Conservation (phyloP, 1,140 invertebrate species). For the Anoplolepis gracilipes region DNA sequence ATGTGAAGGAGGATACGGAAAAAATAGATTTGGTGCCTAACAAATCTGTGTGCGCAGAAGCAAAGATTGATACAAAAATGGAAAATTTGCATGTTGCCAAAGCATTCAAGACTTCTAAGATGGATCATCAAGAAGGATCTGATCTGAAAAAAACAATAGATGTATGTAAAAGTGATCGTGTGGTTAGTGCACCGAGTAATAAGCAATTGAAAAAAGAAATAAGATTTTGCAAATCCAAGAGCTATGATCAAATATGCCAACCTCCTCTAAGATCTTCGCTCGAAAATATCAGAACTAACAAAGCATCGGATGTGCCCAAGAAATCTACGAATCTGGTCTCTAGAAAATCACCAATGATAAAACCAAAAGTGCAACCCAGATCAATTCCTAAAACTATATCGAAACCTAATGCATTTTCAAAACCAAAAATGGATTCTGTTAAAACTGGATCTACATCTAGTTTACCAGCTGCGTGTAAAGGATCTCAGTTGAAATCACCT, state of each 20-base stretch:
- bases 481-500: constrained; percentile 58
- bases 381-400: constrained; percentile 61
- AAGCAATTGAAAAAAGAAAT: constrained; percentile 64
- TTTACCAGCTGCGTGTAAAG: constrained; percentile 54
- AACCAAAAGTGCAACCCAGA: constrained; percentile 67
- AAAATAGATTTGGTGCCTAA: constrained; percentile 29
- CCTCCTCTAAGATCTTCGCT: constrained; percentile 54
- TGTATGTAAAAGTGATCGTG: constrained; percentile 44
- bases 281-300: constrained; percentile 59
- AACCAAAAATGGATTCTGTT: constrained; percentile 63
- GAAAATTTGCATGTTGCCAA: constrained; percentile 1
- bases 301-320: constrained; percentile 56
- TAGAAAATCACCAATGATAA: constrained; percentile 69
- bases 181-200: constrained; percentile 56
- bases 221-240: constrained; percentile 77
- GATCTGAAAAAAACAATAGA: constrained; percentile 34
- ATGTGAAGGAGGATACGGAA: constrained; percentile 58
- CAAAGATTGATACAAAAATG: neutral
- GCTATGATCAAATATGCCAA: constrained; percentile 80
- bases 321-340: constrained; percentile 58
- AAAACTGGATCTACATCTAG: constrained; percentile 68
- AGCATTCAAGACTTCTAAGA: neutral
- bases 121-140: neutral
- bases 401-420: constrained; percentile 57
- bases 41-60: constrained; percentile 6